phyloP scores from a whole-genome alignment of 2,888 invertebrate genomes.

The Trichopria drosophilae region DNA sequence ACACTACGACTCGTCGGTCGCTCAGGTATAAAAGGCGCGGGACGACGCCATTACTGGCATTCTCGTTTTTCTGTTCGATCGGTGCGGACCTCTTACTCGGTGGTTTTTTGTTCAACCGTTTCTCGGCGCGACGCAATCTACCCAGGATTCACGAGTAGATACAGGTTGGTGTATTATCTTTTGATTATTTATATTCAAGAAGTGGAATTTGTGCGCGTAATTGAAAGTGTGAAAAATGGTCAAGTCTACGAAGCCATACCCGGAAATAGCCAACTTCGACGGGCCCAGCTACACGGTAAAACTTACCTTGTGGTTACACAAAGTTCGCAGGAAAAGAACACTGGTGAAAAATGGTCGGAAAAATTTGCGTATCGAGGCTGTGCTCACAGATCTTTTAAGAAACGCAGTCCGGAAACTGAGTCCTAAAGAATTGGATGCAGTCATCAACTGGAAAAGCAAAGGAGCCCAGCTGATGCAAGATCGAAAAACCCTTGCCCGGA shows the following conservation, averaged over 20 bases:
- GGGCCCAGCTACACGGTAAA: conserved; percentile 44
- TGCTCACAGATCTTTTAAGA: conserved; percentile 64
- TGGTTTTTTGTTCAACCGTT: conserved; percentile 30
- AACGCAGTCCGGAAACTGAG: conserved; percentile 67
- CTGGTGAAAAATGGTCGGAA: conserved; percentile 63
- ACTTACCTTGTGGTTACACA: conserved; percentile 64
- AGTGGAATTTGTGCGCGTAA: no score
- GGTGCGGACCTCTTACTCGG: conserved; percentile 43
- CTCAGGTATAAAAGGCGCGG: conserved; percentile 43
- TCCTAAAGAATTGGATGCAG: conserved; percentile 66
- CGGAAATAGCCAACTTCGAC: conserved; percentile 41
- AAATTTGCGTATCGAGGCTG: conserved; percentile 68
- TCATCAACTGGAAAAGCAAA: conserved; percentile 66
- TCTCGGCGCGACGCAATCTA: conserved; percentile 24
- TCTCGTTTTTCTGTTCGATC: conserved; percentile 38
- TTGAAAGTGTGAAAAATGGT: no score
- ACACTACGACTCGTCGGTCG: conserved; percentile 29
- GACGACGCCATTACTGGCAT: conserved; percentile 29
- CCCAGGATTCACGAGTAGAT: conserved; percentile 46
- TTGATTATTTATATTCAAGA: conserved; percentile 37
- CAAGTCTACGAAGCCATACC: no score
- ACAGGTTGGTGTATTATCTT: conserved; percentile 52
- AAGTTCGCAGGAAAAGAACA: conserved; percentile 67
- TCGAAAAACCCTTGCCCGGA: no score
- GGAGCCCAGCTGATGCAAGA: no score